A percentile compares a stretch with the other conserved stretches of the same genome.
Conservation (phyloP, 2,888 invertebrate genomes). For the Pinctada fucata region DNA sequence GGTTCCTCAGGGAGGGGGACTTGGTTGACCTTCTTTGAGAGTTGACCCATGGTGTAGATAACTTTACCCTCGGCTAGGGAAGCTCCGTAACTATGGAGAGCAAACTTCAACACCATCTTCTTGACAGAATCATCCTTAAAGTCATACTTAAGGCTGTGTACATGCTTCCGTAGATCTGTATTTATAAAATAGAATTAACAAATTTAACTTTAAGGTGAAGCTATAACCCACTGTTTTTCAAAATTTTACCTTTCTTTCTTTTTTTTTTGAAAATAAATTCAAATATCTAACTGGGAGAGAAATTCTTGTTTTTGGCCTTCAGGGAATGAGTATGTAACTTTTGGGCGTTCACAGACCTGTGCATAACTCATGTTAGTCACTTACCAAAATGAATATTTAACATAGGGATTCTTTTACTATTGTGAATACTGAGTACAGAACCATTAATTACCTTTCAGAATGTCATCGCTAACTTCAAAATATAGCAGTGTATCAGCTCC, state of each 20-base stretch:
- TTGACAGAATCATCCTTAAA: conserved; percentile 68
- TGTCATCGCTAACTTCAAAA: conserved; percentile 63
- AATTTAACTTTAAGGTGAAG: too few relatives aligned
- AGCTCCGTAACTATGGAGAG: conserved; percentile 63
- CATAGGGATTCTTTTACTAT: too few relatives aligned
- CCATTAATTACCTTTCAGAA: conserved; percentile 54
- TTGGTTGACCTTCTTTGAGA: conserved; percentile 62
- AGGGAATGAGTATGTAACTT: too few relatives aligned
- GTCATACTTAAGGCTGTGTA: conserved; percentile 70
- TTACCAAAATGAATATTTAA: too few relatives aligned
- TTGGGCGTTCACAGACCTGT: too few relatives aligned
- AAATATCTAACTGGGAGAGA: too few relatives aligned
- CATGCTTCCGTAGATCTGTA: conserved; percentile 61
- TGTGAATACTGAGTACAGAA: too few relatives aligned
- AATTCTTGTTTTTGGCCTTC: too few relatives aligned
- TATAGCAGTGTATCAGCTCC: conserved; percentile 65
- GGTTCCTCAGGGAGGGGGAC: conserved; percentile 66
- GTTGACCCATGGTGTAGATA: conserved; percentile 65
- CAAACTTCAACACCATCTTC: conserved; percentile 64
- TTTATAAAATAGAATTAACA: conserved; percentile 5
- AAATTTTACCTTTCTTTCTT: too few relatives aligned
- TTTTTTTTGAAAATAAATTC: too few relatives aligned
- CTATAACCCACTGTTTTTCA: too few relatives aligned
- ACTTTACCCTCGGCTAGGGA: conserved; percentile 61
- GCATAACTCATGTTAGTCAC: too few relatives aligned